These are phyloP conservation scores for Lepetodrilus schrolli DNA, from an alignment of 2,888 invertebrate species.

Conservation along the genomic window DNA sequence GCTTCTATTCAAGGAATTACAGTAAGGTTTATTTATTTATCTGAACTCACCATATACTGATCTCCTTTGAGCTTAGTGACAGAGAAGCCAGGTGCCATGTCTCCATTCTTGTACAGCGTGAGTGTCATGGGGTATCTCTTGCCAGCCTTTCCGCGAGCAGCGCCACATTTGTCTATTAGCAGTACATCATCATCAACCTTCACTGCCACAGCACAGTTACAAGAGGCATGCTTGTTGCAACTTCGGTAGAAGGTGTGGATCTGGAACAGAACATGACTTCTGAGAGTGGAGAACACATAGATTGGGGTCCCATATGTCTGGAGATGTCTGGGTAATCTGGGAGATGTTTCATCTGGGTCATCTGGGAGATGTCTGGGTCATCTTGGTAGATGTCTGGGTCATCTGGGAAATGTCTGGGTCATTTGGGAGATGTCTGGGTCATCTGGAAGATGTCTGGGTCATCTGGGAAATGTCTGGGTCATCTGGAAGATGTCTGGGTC, in stretches of 20 bases:
- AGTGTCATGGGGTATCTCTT: slow-evolving; percentile 32
- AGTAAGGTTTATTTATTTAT: background rate
- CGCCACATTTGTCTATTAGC: slow-evolving; percentile 47
- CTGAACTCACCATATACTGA: background rate
- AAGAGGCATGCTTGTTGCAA: slow-evolving; percentile 42
- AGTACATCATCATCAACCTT: slow-evolving; percentile 53
- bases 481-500: too few relatives aligned
- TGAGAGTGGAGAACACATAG: too few relatives aligned
- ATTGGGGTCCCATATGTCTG: too few relatives aligned
- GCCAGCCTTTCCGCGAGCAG: background rate
- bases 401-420: too few relatives aligned
- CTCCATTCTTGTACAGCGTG: slow-evolving; percentile 43
- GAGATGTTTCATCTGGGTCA: too few relatives aligned
- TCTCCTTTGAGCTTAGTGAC: slow-evolving; percentile 12
- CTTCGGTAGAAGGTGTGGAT: slow-evolving; percentile 37
- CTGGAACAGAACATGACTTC: too few relatives aligned
- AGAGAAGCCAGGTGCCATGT: slow-evolving; percentile 42
- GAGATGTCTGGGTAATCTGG: too few relatives aligned
- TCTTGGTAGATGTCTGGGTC: too few relatives aligned
- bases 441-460: too few relatives aligned
- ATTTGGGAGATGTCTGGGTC: too few relatives aligned
- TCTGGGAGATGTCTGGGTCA: too few relatives aligned
- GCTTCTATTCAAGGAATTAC: background rate
- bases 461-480: too few relatives aligned
- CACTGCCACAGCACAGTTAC: slow-evolving; percentile 53